Conservation (phyloP, 2,888 invertebrate species). For the Tanytarsus gracilentus region DNA sequence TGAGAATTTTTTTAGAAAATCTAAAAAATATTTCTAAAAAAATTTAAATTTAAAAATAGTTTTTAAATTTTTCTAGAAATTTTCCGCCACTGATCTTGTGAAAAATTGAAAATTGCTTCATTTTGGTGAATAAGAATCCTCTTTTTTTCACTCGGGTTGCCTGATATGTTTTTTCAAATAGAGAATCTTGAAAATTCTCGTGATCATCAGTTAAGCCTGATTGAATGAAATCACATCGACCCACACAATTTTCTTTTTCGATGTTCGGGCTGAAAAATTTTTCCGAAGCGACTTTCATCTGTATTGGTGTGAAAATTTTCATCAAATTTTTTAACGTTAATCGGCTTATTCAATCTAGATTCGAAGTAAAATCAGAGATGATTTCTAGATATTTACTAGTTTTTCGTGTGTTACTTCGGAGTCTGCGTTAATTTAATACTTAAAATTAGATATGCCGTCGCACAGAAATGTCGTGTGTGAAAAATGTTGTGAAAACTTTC, state of each 20-base stretch:
- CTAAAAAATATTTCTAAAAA: too few relatives aligned
- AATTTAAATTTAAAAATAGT: too few relatives aligned
- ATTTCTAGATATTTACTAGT: background rate
- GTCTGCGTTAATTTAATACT: background rate
- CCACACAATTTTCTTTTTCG: slow-evolving; percentile 20
- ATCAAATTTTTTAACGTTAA: background rate
- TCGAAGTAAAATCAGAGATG: slow-evolving; percentile 2
- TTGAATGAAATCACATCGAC: background rate
- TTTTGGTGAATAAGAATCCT: background rate
- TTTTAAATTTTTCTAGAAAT: too few relatives aligned
- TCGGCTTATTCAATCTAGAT: background rate
- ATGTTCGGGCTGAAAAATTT: slow-evolving; percentile 6
- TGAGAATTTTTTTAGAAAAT: too few relatives aligned
- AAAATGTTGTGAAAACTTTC: slow-evolving; percentile 11
- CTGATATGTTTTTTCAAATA: background rate
- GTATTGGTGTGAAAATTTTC: background rate
- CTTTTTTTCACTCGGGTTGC: background rate
- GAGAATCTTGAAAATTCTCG: background rate
- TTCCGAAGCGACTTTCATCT: background rate
- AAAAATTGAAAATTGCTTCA: too few relatives aligned
- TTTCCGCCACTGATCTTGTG: too few relatives aligned
- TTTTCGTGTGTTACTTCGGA: background rate
- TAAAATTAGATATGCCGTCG: slow-evolving; percentile 22
- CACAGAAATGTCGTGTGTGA: slow-evolving; percentile 17
- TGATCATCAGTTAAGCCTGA: background rate